Evolutionary conservation across 1,140 invertebrate species (phyloP).

Genomic region (Scaptodrosophila lebanonensis): DNA sequence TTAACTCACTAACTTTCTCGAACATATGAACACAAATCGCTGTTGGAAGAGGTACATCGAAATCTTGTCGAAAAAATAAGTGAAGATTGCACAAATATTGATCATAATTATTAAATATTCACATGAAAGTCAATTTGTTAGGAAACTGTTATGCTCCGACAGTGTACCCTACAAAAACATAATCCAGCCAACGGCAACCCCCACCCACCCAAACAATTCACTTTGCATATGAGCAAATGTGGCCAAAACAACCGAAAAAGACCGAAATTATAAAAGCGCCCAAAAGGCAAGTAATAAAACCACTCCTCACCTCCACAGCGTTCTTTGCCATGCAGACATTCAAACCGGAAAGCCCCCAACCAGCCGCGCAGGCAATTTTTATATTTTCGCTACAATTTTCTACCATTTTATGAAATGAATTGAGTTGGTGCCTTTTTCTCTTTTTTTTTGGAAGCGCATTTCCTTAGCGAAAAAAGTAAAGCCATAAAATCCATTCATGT

Average conservation of each 20-base stretch:
- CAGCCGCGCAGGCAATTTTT: conserved; percentile 54
- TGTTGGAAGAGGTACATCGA: too few relatives aligned
- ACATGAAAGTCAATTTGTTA: too few relatives aligned
- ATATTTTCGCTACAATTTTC: conserved; percentile 76
- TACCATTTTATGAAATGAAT: conserved; percentile 74
- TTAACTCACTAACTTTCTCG: too few relatives aligned
- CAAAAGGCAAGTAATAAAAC: conserved; percentile 58
- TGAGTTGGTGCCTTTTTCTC: conserved; percentile 58
- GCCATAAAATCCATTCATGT: conserved; percentile 73
- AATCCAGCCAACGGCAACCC: conserved; percentile 35
- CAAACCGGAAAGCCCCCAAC: conserved; percentile 6
- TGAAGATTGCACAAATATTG: too few relatives aligned
- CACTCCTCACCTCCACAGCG: conserved; percentile 47
- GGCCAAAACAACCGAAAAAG: conserved; percentile 45
- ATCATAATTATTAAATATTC: too few relatives aligned
- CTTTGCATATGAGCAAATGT: conserved; percentile 72
- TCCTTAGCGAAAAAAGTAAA: conserved; percentile 40
- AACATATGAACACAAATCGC: too few relatives aligned
- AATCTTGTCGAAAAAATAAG: too few relatives aligned
- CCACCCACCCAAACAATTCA: conserved; percentile 54
- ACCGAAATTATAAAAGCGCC: conserved; percentile 55
- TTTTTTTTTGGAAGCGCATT: conserved; percentile 17
- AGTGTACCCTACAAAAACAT: conserved; percentile 21
- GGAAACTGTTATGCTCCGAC: conserved; percentile 9
- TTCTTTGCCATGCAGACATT: too few relatives aligned